Evolutionary conservation across 1,140 invertebrate species (phyloP), one percentile per base, ranked within the genome.

Genomic region (Dendroctonus ponderosae): DNA sequence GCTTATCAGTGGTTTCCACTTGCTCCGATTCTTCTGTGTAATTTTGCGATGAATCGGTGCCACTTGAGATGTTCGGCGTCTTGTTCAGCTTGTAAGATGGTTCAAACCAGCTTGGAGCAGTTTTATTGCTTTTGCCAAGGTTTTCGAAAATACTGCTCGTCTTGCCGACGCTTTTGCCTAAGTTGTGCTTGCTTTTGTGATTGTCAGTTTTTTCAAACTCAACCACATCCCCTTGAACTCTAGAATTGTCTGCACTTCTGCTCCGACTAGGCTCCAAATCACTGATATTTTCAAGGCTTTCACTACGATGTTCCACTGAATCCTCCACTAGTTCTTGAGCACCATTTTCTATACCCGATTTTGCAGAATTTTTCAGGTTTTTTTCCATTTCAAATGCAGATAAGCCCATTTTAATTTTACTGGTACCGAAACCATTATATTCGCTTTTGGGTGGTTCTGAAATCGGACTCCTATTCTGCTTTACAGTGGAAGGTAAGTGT

Each of bases 301-400:
- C 44, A 40, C 46, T 12, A 48, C 44, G 43, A 11, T 7, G 7
- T 12, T 43, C 12, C 7, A 8, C 57, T 42, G 42, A 7, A 7
- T 50, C 26, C n/a, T 62, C 50, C 9, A n/a, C 15, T 7, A 15
- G 4, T 62, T 52, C 37, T 11, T 49, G 5, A 15, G n/a, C 37
- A 6, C 39, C 14, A 26, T 26, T 26, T 56, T 65, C 42, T 56
- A 26, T 65, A 2, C 82, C 69, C 82, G 81, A 59, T 74, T 89
- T 90, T 53, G 84, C 83, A 44, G 83, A 81, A 78, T 90, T 90
- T 62, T 88, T 89, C 37, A 85, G 78, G 77, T 90, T 89, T 76
- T 89, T 89, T 72, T 89, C 88, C 15, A 87, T 83, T 76, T 89
- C 87, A 40, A 85, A 77, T 53, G 83, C 83, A 62, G 70, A 69